Evolutionary conservation across 2,113 vertebrate species (phyloP).

Genomic region (Gasterosteus nipponicus): DNA sequence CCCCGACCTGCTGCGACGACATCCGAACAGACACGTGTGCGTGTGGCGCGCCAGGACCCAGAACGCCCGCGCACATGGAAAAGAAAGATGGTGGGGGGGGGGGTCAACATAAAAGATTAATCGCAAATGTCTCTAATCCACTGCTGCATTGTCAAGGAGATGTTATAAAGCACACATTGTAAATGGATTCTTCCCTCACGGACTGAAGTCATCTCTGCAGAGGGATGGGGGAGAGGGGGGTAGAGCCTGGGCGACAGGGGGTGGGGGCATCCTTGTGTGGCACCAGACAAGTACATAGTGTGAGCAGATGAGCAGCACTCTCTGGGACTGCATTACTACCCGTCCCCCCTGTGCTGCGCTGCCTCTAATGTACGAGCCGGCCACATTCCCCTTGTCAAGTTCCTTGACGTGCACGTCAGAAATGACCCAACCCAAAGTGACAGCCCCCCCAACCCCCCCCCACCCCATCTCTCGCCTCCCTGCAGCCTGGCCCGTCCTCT

Average conservation of each 20-base stretch:
- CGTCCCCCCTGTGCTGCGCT: constrained; percentile 87
- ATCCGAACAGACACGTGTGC: constrained; percentile 89
- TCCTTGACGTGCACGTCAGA: constrained; percentile 89
- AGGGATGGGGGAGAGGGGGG: constrained; percentile 58
- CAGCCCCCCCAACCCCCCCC: constrained; percentile 70
- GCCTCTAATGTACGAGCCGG: constrained; percentile 91
- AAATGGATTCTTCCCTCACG: constrained; percentile 96
- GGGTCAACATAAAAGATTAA: constrained; percentile 99
- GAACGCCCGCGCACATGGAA: constrained; percentile 72
- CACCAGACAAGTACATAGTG: constrained; percentile 86
- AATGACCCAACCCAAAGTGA: constrained; percentile 93
- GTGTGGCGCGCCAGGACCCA: constrained; percentile 79
- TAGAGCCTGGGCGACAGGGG: constrained; percentile 45
- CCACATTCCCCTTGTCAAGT: constrained; percentile 89
- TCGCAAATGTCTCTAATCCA: constrained; percentile 97
- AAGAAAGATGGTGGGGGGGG: constrained; percentile 57
- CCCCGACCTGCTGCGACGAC: constrained; percentile 83
- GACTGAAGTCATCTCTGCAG: constrained; percentile 92
- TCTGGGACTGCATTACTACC: constrained; percentile 88
- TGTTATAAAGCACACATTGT: constrained; percentile 94
- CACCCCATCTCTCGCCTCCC: constrained; percentile 35
- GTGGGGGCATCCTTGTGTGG: constrained; percentile 78
- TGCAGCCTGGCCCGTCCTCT: constrained; percentile 55
- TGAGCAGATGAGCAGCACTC: constrained; percentile 91
- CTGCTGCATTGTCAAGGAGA: constrained; percentile 91